Evolutionary conservation across 2,888 invertebrate genomes (phyloP).

Genomic region (Athalia rosae): DNA sequence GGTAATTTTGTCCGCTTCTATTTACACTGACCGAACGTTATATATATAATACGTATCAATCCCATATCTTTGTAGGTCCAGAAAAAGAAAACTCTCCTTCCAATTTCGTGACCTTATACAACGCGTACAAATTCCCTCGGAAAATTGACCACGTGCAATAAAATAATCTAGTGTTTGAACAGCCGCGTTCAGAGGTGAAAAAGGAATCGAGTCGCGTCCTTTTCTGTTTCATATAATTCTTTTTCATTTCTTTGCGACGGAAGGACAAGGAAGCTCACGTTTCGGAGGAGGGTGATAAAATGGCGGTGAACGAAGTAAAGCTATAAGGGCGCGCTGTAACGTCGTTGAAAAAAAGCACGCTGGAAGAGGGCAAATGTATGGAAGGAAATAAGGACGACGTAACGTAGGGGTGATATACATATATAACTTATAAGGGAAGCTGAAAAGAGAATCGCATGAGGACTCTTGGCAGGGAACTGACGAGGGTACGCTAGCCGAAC

Average conservation of each 20-base stretch:
- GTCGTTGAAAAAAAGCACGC: not conserved
- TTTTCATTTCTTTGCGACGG: not conserved
- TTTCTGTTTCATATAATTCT: not conserved
- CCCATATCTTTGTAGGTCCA: too few species aligned
- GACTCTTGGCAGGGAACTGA: slow-evolving; percentile 41
- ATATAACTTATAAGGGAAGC: not conserved
- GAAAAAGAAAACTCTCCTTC: not conserved
- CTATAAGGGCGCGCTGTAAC: not conserved
- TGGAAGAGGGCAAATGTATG: not conserved
- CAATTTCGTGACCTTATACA: not conserved
- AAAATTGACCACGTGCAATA: not conserved
- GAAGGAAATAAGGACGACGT: not conserved
- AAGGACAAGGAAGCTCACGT: not conserved
- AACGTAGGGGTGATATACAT: not conserved
- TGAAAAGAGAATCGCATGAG: slow-evolving; percentile 32
- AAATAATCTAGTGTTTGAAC: not conserved
- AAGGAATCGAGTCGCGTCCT: not conserved
- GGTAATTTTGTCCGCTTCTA: not conserved
- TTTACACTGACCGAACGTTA: not conserved
- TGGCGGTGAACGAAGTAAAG: not conserved
- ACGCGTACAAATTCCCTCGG: not conserved
- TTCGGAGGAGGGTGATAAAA: not conserved
- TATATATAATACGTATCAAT: too few species aligned
- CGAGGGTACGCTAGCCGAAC: slow-evolving; percentile 39
- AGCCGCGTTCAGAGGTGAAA: not conserved